A percentile compares a stretch with the other conserved stretches of the same genome.
Conservation (phyloP, 2,797 vertebrate species). For the Darevskia nairensis region DNA sequence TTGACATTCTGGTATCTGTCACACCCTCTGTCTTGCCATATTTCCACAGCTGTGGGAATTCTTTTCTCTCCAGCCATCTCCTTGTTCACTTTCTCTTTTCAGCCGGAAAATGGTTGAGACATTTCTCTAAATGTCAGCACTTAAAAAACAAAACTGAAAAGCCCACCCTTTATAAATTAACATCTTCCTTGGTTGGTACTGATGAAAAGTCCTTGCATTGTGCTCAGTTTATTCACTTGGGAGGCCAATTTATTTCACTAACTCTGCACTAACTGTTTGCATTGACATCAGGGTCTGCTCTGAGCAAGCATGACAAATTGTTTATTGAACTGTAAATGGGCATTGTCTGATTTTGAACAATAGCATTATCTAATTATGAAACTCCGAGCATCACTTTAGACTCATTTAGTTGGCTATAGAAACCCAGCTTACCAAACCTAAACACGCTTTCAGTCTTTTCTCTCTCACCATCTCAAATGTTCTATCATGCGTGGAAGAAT, state of each 20-base stretch:
- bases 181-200: constrained; percentile 70
- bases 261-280: constrained; percentile 81
- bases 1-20: neutral
- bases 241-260: constrained; percentile 87
- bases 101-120: constrained; percentile 45
- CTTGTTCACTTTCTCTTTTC: constrained; percentile 17
- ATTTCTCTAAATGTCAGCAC: constrained; percentile 68
- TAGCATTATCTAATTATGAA: constrained; percentile 84
- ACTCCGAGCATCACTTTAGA: constrained; percentile 67
- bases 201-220: constrained; percentile 77
- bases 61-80: neutral
- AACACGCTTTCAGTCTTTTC: constrained; percentile 54
- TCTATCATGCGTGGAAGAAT: constrained; percentile 31
- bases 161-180: constrained; percentile 74
- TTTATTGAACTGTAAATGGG: constrained; percentile 86
- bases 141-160: constrained; percentile 52
- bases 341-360: constrained; percentile 81
- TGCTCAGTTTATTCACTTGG: constrained; percentile 83
- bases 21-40: neutral
- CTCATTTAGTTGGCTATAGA: constrained; percentile 65
- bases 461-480: constrained; percentile 42
- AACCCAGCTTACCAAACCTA: constrained; percentile 49
- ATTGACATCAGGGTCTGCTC: constrained; percentile 83
- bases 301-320: constrained; percentile 86
- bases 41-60: accelerated